Conservation (phyloP, 2,888 invertebrate genomes). For the Phaedon cochleariae region DNA sequence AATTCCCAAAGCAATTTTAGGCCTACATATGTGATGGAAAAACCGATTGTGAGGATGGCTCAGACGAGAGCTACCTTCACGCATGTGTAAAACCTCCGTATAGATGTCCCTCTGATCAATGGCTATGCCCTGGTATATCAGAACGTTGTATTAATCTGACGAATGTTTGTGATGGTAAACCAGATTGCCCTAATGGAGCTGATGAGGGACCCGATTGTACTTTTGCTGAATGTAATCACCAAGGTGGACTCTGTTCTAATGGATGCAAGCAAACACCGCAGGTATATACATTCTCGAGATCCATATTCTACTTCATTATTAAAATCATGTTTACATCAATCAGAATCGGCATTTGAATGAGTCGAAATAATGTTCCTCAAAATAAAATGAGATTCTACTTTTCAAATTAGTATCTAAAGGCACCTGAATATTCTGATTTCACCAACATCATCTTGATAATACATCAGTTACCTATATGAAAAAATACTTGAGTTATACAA, state of each 20-base stretch:
- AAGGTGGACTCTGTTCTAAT: slow-evolving; percentile 80
- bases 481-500: no score
- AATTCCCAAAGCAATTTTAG: no score
- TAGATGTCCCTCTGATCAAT: slow-evolving; percentile 80
- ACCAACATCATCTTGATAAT: no score
- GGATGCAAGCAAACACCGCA: slow-evolving; percentile 85
- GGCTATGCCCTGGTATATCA: slow-evolving; percentile 86
- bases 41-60: slow-evolving; percentile 91
- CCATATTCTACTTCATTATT: no score
- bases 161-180: slow-evolving; percentile 86
- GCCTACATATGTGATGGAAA: slow-evolving; percentile 94
- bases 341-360: no score
- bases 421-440: no score
- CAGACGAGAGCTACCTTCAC: slow-evolving; percentile 84
- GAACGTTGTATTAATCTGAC: slow-evolving; percentile 86
- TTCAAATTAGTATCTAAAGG: no score
- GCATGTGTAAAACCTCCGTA: slow-evolving; percentile 83
- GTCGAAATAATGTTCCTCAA: no score
- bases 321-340: no score
- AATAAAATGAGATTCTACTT: no score
- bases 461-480: no score
- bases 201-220: slow-evolving; percentile 95
- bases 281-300: slow-evolving; percentile 44
- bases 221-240: slow-evolving; percentile 79
- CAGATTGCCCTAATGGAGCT: slow-evolving; percentile 92